phyloP scores from a whole-genome alignment of 2,113 vertebrate genomes.

The Egretta garzetta region DNA sequence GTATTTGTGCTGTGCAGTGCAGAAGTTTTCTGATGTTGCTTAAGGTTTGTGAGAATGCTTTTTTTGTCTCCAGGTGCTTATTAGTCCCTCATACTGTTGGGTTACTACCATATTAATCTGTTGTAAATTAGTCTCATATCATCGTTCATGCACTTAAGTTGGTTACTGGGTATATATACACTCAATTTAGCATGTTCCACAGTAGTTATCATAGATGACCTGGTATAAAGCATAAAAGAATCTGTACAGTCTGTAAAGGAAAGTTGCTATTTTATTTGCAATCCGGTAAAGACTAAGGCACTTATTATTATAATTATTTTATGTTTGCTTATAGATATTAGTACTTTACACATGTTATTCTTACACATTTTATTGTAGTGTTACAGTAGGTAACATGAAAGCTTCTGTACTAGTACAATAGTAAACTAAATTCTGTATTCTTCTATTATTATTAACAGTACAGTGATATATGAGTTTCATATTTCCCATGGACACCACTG shows the following conservation, averaged over 20 bases:
- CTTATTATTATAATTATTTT: background rate
- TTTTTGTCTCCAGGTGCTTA: conserved; percentile 27
- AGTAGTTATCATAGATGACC: background rate
- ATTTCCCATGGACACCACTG: conserved; percentile 19
- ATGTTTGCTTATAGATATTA: background rate
- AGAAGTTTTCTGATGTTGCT: conserved; percentile 34
- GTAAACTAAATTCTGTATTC: background rate
- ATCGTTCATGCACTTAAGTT: background rate
- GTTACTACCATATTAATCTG: background rate
- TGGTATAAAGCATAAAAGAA: background rate
- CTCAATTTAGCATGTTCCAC: background rate
- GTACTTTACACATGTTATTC: background rate
- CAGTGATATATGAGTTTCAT: conserved; percentile 35
- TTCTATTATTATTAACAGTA: conserved; percentile 5
- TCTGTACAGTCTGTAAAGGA: background rate
- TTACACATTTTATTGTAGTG: background rate
- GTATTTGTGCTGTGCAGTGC: background rate
- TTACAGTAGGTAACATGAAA: background rate
- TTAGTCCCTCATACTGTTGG: background rate
- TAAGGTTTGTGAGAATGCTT: background rate
- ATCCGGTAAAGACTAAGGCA: background rate
- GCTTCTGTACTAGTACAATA: background rate
- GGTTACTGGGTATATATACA: background rate
- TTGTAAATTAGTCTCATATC: conserved; percentile 1
- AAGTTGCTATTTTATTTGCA: background rate